Evolutionary conservation across 1,140 invertebrate genomes (phyloP), one percentile per base, ranked within the genome.

Genomic region (Drosophila prosaltans): DNA sequence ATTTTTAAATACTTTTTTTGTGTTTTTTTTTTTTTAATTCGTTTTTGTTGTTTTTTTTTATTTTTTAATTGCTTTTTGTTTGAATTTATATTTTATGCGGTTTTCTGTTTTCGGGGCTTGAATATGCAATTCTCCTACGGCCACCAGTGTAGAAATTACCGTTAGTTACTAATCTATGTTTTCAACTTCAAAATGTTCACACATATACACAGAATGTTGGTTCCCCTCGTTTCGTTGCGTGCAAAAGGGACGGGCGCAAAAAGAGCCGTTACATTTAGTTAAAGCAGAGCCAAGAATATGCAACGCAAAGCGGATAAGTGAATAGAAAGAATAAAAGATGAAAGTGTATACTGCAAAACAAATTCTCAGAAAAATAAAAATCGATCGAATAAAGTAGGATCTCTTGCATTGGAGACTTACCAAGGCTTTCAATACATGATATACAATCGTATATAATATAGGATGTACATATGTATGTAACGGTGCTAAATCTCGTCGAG

Each of bases 401-500:
- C 11, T 30, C 28, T 55, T 16, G 9, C n/a, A 30, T 21, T 16
- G n/a, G 8, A 16, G 7, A 10, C 41, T 76, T 58, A 69, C 59
- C 51, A 30, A 8, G 36, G 8, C 45, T 51, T 26, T 57, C 24
- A 36, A 55, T 45, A 40, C 30, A 62, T 21, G 5, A 6, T n/a
- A 16, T 28, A 32, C 10, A 36, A 51, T 59, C 30, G 16, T 55
- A 24, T 58, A 40, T 9, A 36, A 65, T 36, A 43, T 7, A 36
- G 32, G 1, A 30, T 36, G 4, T 36, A 39, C 36, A 51, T 43
- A 45, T n/a, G 21, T n/a, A 30, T 41, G 39, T 68, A 88, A 88
- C 82, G 82, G 82, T 88, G 81, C 82, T 69, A 77, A 26, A 68
- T 65, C 48, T 86, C 24, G 76, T 79, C 66, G 75, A 83, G 76